These are phyloP conservation scores for Syncerus caffer DNA, from an alignment of 2,797 vertebrate genomes.

Conservation along the genomic window DNA sequence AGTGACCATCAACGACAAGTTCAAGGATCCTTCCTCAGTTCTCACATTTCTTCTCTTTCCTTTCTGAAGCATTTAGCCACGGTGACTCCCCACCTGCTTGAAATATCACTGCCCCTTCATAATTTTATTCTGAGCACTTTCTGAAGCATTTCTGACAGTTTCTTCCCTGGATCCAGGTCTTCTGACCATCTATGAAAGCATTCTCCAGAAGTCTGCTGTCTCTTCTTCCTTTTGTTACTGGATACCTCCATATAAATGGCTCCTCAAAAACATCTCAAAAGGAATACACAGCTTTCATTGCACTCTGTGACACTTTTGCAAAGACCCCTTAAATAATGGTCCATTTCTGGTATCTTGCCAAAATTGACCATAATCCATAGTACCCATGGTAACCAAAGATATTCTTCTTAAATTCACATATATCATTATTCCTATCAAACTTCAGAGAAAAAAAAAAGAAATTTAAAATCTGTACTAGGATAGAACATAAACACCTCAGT, in stretches of 20 bases:
- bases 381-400: not conserved
- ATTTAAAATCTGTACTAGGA: not conserved
- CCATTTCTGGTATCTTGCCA: not conserved
- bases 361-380: not conserved
- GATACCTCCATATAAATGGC: not conserved
- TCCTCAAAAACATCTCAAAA: not conserved
- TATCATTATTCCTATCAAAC: not conserved
- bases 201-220: not conserved
- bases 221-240: too few species aligned
- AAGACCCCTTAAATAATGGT: not conserved
- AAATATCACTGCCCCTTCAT: not conserved
- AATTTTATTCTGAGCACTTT: not conserved
- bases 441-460: not conserved
- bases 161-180: not conserved
- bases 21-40: not conserved
- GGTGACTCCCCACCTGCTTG: not conserved
- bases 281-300: rapidly evolving
- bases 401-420: not conserved
- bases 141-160: not conserved
- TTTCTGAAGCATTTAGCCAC: not conserved
- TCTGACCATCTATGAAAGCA: not conserved
- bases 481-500: not conserved
- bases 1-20: not conserved
- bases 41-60: not conserved
- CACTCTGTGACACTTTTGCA: not conserved